Conservation (phyloP, 2,797 vertebrate species). For the Molossus alvarezi region DNA sequence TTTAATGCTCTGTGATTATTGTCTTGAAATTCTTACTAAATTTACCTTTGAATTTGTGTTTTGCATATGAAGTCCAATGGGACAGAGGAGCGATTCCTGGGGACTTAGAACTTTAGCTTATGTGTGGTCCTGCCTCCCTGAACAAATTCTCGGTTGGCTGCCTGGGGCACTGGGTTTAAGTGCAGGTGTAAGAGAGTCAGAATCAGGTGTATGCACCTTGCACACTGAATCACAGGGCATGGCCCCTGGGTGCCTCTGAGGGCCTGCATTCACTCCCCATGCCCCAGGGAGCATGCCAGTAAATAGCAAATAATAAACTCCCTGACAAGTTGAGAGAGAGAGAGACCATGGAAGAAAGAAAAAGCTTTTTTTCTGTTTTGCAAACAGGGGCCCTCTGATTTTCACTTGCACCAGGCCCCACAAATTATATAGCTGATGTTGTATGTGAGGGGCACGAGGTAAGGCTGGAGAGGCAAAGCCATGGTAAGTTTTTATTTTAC, state of each 20-base stretch:
- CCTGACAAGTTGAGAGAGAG: slow-evolving; percentile 20
- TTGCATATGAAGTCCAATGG: background rate
- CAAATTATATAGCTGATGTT: background rate
- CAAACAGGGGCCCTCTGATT: background rate
- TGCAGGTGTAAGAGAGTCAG: background rate
- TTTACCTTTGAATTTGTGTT: slow-evolving; percentile 64
- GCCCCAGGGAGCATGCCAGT: background rate
- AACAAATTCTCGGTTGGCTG: slow-evolving; percentile 21
- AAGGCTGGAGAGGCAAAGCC: background rate
- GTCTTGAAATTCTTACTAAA: slow-evolving; percentile 62
- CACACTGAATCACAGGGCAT: background rate
- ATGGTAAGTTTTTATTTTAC: slow-evolving; percentile 10
- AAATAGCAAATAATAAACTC: slow-evolving; percentile 21
- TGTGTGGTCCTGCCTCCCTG: slow-evolving; percentile 16
- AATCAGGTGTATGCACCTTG: background rate
- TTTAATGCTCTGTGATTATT: slow-evolving; percentile 51
- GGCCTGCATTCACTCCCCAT: background rate
- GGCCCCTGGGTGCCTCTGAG: background rate
- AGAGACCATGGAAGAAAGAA: slow-evolving; percentile 4
- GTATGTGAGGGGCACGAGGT: background rate
- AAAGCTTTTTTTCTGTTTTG: background rate
- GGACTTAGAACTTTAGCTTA: background rate
- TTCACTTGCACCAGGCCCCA: slow-evolving; percentile 37
- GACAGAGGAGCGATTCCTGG: background rate
- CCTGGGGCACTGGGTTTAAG: background rate